Evolutionary conservation across 1,140 invertebrate species (phyloP).

Genomic region (Tenebrio molitor): DNA sequence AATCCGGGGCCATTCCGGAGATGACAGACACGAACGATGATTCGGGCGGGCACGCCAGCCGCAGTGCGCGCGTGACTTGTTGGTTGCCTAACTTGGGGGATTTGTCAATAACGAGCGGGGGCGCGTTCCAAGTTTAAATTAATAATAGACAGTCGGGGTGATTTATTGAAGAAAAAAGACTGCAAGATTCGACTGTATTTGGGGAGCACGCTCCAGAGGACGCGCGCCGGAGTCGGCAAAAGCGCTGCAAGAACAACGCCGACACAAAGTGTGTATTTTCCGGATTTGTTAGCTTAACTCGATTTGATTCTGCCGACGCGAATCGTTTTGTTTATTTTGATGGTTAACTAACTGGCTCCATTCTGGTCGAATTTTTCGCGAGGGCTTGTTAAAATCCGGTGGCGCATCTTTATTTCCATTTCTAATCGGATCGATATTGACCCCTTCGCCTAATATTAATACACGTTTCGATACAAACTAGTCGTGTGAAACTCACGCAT

Average conservation of each 20-base stretch:
- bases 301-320: neutral
- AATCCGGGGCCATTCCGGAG: too few relatives aligned
- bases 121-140: neutral
- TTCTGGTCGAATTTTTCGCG: too few relatives aligned
- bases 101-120: neutral
- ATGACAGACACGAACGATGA: too few relatives aligned
- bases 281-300: slow-evolving; percentile 7
- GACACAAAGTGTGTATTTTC: slow-evolving; percentile 18
- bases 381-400: neutral
- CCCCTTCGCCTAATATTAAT: too few relatives aligned
- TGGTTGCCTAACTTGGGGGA: too few relatives aligned
- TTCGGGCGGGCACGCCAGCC: neutral
- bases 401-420: too few relatives aligned
- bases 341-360: slow-evolving; percentile 1
- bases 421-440: too few relatives aligned
- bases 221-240: neutral
- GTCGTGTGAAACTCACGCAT: too few relatives aligned
- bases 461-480: too few relatives aligned
- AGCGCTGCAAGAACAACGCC: slow-evolving; percentile 1
- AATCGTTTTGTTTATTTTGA: slow-evolving; percentile 6
- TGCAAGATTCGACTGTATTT: too few relatives aligned
- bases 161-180: too few relatives aligned
- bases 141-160: neutral
- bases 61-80: neutral
- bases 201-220: too few relatives aligned